These are phyloP conservation scores for Heliconius hermathena DNA, from an alignment of 1,140 invertebrate species.

Conservation along the genomic window DNA sequence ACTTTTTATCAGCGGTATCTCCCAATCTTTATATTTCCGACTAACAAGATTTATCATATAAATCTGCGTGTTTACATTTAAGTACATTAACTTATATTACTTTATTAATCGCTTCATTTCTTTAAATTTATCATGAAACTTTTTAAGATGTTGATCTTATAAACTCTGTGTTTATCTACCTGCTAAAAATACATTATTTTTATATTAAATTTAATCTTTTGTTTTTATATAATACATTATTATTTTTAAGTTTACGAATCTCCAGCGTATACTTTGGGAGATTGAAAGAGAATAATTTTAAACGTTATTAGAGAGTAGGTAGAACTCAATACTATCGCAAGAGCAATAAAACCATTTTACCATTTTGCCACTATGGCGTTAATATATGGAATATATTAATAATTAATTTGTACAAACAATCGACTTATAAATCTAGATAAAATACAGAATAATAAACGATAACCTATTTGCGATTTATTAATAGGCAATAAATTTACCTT, in stretches of 20 bases:
- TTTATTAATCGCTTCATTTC: slow-evolving; percentile 34
- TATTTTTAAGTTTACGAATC: too few species aligned
- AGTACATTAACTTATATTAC: slow-evolving; percentile 28
- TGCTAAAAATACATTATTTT: too few species aligned
- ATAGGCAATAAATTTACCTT: neutral
- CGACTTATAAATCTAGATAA: neutral
- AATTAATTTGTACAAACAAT: neutral
- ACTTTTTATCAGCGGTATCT: slow-evolving; percentile 42
- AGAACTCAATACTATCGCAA: too few species aligned
- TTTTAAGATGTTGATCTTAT: slow-evolving; percentile 5
- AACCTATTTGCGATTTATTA: neutral
- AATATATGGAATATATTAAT: too few species aligned
- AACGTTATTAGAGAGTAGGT: too few species aligned
- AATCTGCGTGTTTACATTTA: slow-evolving; percentile 38
- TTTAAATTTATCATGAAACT: neutral
- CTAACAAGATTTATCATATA: slow-evolving; percentile 39
- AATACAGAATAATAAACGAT: neutral
- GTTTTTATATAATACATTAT: too few species aligned
- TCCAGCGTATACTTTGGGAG: too few species aligned
- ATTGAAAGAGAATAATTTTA: too few species aligned
- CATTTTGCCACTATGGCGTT: too few species aligned
- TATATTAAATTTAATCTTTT: too few species aligned
- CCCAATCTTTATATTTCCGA: slow-evolving; percentile 39
- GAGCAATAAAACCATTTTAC: too few species aligned
- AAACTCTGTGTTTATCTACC: neutral